Evolutionary conservation across 2,797 vertebrate species (phyloP), one percentile per base, ranked within the genome.

Genomic region (Parambassis ranga): DNA sequence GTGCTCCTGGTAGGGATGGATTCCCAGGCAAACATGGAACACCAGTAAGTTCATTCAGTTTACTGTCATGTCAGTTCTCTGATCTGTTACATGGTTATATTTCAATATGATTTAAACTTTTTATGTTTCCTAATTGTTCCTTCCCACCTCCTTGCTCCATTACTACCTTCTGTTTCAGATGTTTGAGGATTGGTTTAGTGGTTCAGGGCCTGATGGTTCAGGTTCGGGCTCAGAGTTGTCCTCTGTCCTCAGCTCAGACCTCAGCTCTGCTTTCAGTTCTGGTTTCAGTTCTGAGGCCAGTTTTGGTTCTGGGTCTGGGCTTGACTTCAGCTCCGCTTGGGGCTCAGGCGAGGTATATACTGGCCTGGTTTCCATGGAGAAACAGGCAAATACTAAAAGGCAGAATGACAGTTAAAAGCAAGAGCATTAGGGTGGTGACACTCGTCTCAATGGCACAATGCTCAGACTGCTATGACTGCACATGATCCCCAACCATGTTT

Each of bases 1-100:
- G 93, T 9, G 60, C 81, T 24, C 89, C 94, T 64, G 95, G 94
- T 8, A 81, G 83, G 65, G 88, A 93, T 4, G 95, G 96, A 60
- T 23, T 68, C 15, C 55, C 84, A 53, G 95, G 95, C 5, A 79
- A 87, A 43, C 84, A 88, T 31, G 95, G 94, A 13, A 67, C 83
- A 48, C 88, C 85, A 47, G 96, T 98, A 26, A 94, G 94, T 93
- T 1, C 13, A 36, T 16, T 26, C 1, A 42, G 1, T 33, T 44
- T 14, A 9, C 13, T 42, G n/a, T 52, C 7, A 19, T 44, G 37
- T 55, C 19, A 52, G 13, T 44, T 10, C 11, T 28, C n/a, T 43
- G 23, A 37, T 6, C 1, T 43, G 9, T 1, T 15, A 6, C 36
- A 15, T 20, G 1, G 3, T 44, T 22, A 4, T 4, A 33, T 31